phyloP scores from a whole-genome alignment of 2,888 invertebrate species.

The Epinotia ramella region DNA sequence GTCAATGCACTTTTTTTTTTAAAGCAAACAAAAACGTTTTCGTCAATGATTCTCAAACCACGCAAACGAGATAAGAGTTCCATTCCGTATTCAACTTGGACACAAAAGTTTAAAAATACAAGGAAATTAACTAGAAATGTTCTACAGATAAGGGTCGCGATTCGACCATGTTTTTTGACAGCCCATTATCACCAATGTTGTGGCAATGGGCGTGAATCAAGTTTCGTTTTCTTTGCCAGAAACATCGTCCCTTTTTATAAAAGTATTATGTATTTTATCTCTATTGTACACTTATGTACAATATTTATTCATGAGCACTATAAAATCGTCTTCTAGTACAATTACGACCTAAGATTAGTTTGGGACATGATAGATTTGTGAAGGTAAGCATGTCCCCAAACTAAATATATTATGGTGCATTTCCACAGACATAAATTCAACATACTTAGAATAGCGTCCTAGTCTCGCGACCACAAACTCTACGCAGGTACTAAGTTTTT shows the following conservation, averaged over 20 bases:
- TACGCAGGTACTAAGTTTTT: constrained; percentile 50
- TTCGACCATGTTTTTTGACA: neutral
- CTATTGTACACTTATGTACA: no score
- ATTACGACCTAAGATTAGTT: no score
- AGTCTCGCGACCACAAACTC: neutral
- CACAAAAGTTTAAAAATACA: constrained; percentile 24
- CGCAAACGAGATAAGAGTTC: constrained; percentile 30
- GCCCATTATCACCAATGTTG: neutral
- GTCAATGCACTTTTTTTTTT: constrained; percentile 1
- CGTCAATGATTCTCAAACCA: constrained; percentile 1
- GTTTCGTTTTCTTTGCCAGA: neutral
- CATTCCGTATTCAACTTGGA: constrained; percentile 17
- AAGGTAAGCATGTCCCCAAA: no score
- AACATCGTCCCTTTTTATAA: no score
- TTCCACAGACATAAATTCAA: no score
- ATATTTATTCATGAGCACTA: no score
- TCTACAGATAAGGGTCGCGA: constrained; percentile 74
- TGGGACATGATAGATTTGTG: no score
- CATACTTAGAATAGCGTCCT: neutral
- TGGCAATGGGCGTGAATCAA: neutral
- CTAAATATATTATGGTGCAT: no score
- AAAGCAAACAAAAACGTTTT: constrained; percentile 13
- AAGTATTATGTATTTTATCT: no score
- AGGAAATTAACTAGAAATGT: constrained; percentile 58
- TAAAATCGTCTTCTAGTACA: no score